Base-by-base conservation (phyloP, 1,140 invertebrate species). In the Vollenhovia emeryi region DNA sequence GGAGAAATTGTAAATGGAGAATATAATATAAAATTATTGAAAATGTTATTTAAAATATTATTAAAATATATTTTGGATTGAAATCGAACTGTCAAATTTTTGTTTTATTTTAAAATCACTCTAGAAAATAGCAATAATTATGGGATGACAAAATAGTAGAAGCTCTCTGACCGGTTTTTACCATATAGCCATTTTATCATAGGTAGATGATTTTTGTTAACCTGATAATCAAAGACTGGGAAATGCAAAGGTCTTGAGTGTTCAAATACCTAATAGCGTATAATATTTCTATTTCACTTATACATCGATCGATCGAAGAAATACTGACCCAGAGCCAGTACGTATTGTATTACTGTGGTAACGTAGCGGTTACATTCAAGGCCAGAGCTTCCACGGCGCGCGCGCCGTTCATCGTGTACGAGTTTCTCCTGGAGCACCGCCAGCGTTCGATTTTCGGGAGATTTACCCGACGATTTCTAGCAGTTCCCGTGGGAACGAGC, bases 401-500 rank as follows among this genome's bases (percentile, higher is more conserved):
- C 33, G 33, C 33, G 64, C 24, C 24, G 68, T 80, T 71, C 18
- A 73, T 82, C 66, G 78, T 36, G 33, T 43, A 76, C 30, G 71
- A 52, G 45, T 78, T 50, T 36, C 43, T 84, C 27, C 33, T 78
- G 78, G 78, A 82, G 78, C 36, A 15, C 45, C 78, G 78, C 78
- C 78, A 82, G 33, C 21, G 5, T n/a, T 82, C 78, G 78, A 73
- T 82, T 82, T 82, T 82, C 78, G 50, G 45, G 64, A 57, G 78
- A 57, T 71, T 57, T 52, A 55, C 45, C 24, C 48, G 83, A 43
- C 62, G 57, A 64, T 78, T 33, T 79, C 48, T 45, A 43, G 36
- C 50, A 57, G 59, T 50, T 79, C 11, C 36, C 57, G 40, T 59
- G 33, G 36, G 40, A 86, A 89, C 48, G 55, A 82, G 55, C 21